phyloP scores from a whole-genome alignment of 2,797 vertebrate genomes.

The Bucorvus abyssinicus region DNA sequence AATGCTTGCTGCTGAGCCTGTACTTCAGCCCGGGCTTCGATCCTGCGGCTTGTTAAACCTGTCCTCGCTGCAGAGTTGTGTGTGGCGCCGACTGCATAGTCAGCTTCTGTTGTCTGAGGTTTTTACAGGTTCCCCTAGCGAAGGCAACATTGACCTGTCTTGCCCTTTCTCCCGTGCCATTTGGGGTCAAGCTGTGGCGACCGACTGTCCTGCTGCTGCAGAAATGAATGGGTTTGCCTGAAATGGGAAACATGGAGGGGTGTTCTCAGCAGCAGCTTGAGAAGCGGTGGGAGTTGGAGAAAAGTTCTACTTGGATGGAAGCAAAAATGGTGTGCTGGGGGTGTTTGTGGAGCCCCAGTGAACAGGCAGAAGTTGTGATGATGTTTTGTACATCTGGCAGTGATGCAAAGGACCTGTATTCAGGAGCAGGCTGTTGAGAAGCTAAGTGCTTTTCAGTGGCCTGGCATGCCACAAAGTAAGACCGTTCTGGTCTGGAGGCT shows the following conservation, averaged over 20 bases:
- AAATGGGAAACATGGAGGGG: background rate
- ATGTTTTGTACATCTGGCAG: background rate
- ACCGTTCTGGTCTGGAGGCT: fast-evolving
- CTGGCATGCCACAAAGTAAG: background rate
- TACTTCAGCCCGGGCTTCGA: fast-evolving
- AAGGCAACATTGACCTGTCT: background rate
- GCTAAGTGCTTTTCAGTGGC: background rate
- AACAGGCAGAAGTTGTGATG: too few relatives aligned
- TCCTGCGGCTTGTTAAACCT: background rate
- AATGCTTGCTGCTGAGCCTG: background rate
- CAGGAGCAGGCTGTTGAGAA: fast-evolving
- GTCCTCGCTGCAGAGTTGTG: background rate
- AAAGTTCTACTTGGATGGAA: background rate
- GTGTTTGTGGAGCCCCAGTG: background rate
- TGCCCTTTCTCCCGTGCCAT: fast-evolving
- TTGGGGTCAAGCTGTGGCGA: background rate
- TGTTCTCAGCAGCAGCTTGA: background rate
- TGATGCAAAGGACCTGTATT: fast-evolving
- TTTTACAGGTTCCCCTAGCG: background rate
- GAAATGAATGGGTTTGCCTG: background rate
- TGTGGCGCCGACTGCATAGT: fast-evolving
- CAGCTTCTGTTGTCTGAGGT: background rate
- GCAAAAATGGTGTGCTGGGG: fast-evolving
- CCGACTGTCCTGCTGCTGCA: background rate
- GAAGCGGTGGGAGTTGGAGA: background rate